These are phyloP conservation scores for Pseudococcus longispinus DNA, from an alignment of 2,888 invertebrate genomes.

Conservation along the genomic window DNA sequence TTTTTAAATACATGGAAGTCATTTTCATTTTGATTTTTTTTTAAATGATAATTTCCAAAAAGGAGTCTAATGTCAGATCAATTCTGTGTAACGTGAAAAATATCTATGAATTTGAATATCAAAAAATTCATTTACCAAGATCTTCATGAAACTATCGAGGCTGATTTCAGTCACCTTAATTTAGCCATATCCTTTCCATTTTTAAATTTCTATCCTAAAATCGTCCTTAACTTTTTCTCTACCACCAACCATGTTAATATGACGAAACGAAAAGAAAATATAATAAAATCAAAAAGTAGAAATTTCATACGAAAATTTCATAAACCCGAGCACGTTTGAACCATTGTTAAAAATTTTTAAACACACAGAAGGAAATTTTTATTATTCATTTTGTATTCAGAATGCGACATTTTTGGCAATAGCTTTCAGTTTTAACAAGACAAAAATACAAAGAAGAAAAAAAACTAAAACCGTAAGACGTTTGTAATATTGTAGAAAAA, in stretches of 20 bases:
- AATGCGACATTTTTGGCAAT: conserved; percentile 54
- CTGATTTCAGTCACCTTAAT: too few species aligned
- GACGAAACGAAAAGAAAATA: background rate
- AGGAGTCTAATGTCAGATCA: too few species aligned
- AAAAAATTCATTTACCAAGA: too few species aligned
- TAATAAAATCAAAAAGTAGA: background rate
- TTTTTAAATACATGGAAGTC: too few species aligned
- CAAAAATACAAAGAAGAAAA: conserved; percentile 32
- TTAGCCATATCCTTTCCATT: too few species aligned
- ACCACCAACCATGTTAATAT: background rate
- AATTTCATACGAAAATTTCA: background rate
- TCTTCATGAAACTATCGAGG: too few species aligned
- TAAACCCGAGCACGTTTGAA: conserved; percentile 41
- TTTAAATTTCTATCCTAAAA: too few species aligned
- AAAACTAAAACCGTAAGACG: conserved; percentile 33
- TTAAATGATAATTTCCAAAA: too few species aligned
- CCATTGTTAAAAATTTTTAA: conserved; percentile 46
- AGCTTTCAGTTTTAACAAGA: conserved; percentile 53
- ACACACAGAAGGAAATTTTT: conserved; percentile 47
- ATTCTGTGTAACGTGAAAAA: too few species aligned
- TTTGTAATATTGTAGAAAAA: conserved; percentile 39
- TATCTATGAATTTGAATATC: too few species aligned
- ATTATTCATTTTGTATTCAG: conserved; percentile 52
- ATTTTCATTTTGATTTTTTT: too few species aligned
- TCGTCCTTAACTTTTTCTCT: background rate